Evolutionary conservation across 2,888 invertebrate genomes (phyloP), one percentile per base, ranked within the genome.

Genomic region (Xestia c-nigrum): DNA sequence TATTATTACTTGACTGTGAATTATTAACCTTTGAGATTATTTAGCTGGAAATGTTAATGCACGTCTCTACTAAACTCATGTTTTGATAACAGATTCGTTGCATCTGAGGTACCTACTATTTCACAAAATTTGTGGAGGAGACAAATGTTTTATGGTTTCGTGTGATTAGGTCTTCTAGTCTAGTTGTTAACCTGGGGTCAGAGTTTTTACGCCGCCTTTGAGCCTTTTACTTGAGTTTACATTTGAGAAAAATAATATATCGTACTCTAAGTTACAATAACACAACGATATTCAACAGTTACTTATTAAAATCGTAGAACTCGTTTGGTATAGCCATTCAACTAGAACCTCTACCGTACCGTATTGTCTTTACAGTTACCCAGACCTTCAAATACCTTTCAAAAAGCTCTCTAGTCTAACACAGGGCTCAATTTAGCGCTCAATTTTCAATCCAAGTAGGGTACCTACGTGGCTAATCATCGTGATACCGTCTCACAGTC

Each of bases 351-450:
- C 14, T 59, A 31, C 64, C 3, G n/a, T 43, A 73, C 31, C 31
- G 9, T 6, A 43, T 24, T 46, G 10, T n/a, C 3, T 47, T n/a
- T n/a, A 16, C 1, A 19, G 24, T 47, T 57, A 77, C 40, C 21
- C 4, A 47, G 14, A 50, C 38, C 57, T 43, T 57, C 38, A 65
- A 65, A 68, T 3, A 47, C 31, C 9, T 38, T 4, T 7, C 6
- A 65, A 55, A 57, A 67, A 31, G 31, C 40, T 64, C 14, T 40
- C 5, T 40, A 52, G 4, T 16, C 50, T 31, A 7, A 24, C 40
- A n/a, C 21, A 74, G 81, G 63, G 52, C 69, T 64, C 68, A 77
- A 85, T 72, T 55, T 46, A 43, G n/a, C 61, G 78, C 57, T 70
- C 55, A 72, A 65, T 72, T 70, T 77, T 59, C 40, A 66, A 61